Base-by-base conservation (phyloP, 2,113 vertebrate species). In the Montifringilla adamsi region DNA sequence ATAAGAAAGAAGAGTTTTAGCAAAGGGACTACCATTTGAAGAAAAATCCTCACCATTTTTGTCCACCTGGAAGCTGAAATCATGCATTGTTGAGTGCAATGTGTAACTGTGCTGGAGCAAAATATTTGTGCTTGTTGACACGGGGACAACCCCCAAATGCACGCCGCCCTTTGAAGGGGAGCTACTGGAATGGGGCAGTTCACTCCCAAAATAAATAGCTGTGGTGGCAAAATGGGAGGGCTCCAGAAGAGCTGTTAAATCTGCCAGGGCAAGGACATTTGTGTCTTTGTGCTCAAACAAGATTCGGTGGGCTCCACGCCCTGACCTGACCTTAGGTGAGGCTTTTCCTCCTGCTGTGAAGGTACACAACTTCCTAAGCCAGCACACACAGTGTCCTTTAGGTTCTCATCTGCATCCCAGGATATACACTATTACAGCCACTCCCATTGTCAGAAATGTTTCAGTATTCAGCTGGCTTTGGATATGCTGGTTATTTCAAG, bases 121-220 rank as follows among this genome's bases (percentile, higher is more conserved):
- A 80, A 41, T 20, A 9, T 20, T 56, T 47, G 7, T 1, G 1
- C 26, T 58, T 23, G 21, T 47, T 41, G 46, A 15, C 26, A 11
- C 0, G 2, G 26, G 53, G 24, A 41, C n/a, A 77, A 16, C 10
- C 9, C 13, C 11, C 9, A 37, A 26, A 16, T 2, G 5, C 10
- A 6, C 0, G 0, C 5, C 75, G 50, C 31, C 28, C 20, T 82
- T 73, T 1, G 11, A 69, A 79, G 22, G 7, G 33, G 10, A 52
- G 37, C 26, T 55, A 3, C n/a, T 21, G 58, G 37, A 81, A 87
- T 17, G 47, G 59, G n/a, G 39, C 3, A 2, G 11, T 17, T 84
- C 18, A 47, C 3, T n/a, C 24, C 23, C 3, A 35, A 46, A 66
- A 89, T 26, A 39, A 47, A 69, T 9, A 19, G 7, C 2, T 8